A percentile compares a stretch with the other conserved stretches of the same genome.
phyloP scores from a whole-genome alignment of 2,888 invertebrate genomes.

The Phorcus lineatus region DNA sequence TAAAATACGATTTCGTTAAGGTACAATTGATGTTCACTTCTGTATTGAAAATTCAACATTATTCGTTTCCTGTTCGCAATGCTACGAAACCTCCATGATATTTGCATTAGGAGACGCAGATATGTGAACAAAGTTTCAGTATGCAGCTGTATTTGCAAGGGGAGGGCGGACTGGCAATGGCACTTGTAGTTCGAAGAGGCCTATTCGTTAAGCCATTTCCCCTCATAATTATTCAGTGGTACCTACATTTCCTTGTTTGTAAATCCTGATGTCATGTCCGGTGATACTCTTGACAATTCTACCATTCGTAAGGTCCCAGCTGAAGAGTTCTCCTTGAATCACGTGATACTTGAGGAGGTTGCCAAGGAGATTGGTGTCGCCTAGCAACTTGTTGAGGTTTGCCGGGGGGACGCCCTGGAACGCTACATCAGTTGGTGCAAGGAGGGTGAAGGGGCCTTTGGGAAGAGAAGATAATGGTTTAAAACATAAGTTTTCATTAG shows the following conservation, averaged over 20 bases:
- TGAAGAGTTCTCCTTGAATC: constrained; percentile 50
- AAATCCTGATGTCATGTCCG: constrained; percentile 52
- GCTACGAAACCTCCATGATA: too few species aligned
- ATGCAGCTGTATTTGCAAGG: too few species aligned
- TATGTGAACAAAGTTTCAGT: too few species aligned
- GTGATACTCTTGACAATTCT: constrained; percentile 44
- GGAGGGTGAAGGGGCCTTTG: constrained; percentile 58
- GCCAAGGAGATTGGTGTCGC: constrained; percentile 41
- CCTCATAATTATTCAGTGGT: background rate
- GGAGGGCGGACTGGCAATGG: too few species aligned
- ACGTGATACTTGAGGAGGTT: constrained; percentile 56
- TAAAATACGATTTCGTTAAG: too few species aligned
- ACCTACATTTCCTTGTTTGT: constrained; percentile 38
- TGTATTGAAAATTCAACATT: too few species aligned
- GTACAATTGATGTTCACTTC: too few species aligned
- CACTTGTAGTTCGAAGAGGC: too few species aligned
- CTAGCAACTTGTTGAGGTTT: constrained; percentile 38
- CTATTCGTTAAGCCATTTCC: too few species aligned
- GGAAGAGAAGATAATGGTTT: background rate
- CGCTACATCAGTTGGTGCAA: constrained; percentile 55
- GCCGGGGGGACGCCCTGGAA: constrained; percentile 47
- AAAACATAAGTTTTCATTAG: too few species aligned
- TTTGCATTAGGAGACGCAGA: too few species aligned
- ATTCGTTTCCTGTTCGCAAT: too few species aligned
- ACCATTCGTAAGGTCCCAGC: constrained; percentile 49